phyloP scores from a whole-genome alignment of 2,797 vertebrate species.

The Heteromormyrus szaboi region DNA sequence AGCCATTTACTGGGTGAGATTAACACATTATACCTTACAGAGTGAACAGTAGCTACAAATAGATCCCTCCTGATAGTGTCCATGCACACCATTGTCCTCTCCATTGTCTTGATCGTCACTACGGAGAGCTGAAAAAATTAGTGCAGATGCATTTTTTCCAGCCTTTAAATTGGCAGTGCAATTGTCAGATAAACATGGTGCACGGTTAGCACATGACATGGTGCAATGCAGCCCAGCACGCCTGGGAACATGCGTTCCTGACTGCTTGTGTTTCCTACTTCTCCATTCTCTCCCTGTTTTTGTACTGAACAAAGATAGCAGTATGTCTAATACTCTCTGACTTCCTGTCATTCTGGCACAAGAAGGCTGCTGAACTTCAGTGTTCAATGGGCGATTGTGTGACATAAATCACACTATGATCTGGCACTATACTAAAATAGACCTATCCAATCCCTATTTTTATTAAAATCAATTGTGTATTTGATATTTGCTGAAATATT shows the following conservation, averaged over 20 bases:
- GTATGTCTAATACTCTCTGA: slow-evolving; percentile 8
- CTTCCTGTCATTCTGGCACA: slow-evolving; percentile 10
- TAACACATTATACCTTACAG: slow-evolving; percentile 52
- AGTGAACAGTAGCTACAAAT: slow-evolving; percentile 57
- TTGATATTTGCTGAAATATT: not conserved
- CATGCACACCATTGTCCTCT: not conserved
- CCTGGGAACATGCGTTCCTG: not conserved
- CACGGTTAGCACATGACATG: not conserved
- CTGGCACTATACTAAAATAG: slow-evolving; percentile 5
- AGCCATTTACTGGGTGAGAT: not conserved
- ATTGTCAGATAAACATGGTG: slow-evolving; percentile 8
- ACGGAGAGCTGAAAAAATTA: slow-evolving; percentile 5
- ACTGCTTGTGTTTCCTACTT: slow-evolving; percentile 1
- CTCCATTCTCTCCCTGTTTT: not conserved
- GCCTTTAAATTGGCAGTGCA: not conserved
- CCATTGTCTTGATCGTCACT: not conserved
- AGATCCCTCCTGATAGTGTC: slow-evolving; percentile 51
- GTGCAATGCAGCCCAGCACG: not conserved
- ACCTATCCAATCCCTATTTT: not conserved
- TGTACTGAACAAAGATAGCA: slow-evolving; percentile 11
- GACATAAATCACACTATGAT: slow-evolving; percentile 9
- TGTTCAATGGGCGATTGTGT: slow-evolving; percentile 8
- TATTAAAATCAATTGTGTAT: not conserved
- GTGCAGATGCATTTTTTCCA: not conserved
- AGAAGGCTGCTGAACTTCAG: slow-evolving; percentile 3